phyloP scores from a whole-genome alignment of 2,888 invertebrate species.

The Cheilosia vernalis region DNA sequence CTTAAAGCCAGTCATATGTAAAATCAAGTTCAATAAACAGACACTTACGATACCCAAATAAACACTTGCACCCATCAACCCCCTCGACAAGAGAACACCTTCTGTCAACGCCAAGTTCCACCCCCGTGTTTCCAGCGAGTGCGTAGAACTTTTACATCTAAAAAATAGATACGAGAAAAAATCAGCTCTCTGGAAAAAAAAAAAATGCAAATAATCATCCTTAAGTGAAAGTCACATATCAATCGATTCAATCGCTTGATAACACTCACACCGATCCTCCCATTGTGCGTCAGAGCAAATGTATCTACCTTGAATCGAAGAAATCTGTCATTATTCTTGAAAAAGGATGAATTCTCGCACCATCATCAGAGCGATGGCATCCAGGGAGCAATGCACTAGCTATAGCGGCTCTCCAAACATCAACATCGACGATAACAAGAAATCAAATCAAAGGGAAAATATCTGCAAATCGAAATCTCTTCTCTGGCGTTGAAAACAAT shows the following conservation, averaged over 20 bases:
- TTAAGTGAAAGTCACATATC: slow-evolving; percentile 16
- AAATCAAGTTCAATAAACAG: slow-evolving; percentile 36
- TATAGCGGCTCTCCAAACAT: neutral
- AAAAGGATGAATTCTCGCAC: neutral
- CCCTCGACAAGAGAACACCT: neutral
- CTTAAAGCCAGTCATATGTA: neutral
- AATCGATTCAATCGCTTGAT: slow-evolving; percentile 19
- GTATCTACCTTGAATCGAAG: neutral
- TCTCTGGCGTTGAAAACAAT: slow-evolving; percentile 13
- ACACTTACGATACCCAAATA: neutral
- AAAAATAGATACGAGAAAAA: slow-evolving; percentile 5
- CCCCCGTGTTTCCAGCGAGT: neutral
- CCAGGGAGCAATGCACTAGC: slow-evolving; percentile 22
- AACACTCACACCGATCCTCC: neutral
- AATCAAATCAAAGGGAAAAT: slow-evolving; percentile 34
- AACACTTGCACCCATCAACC: neutral
- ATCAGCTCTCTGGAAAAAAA: neutral
- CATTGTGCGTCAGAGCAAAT: neutral
- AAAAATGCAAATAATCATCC: neutral
- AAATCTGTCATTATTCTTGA: neutral
- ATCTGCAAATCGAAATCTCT: slow-evolving; percentile 44
- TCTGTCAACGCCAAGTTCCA: neutral
- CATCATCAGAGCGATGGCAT: slow-evolving; percentile 21
- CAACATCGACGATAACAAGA: slow-evolving; percentile 7
- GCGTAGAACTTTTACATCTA: neutral